phyloP scores from a whole-genome alignment of 2,888 invertebrate species.

The Matsumyia berberina region DNA sequence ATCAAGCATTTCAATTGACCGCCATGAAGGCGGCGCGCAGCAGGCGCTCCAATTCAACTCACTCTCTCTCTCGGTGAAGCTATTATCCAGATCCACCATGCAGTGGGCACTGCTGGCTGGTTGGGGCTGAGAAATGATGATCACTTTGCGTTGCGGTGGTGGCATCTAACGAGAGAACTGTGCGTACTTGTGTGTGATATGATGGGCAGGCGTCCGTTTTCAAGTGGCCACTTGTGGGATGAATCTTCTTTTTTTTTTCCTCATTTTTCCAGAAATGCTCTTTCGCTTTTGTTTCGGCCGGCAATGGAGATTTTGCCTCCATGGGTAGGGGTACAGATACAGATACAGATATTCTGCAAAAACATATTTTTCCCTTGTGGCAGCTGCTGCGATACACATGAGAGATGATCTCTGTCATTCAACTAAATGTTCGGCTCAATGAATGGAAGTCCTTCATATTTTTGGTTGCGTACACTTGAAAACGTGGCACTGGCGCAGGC shows the following conservation, averaged over 20 bases:
- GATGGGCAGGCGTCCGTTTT: slow-evolving; percentile 69
- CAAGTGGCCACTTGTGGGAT: slow-evolving; percentile 74
- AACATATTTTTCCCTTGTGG: slow-evolving; percentile 41
- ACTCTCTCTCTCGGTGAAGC: slow-evolving; percentile 24
- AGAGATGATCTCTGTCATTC: slow-evolving; percentile 68
- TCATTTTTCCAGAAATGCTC: slow-evolving; percentile 21
- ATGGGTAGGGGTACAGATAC: neutral
- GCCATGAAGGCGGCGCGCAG: slow-evolving; percentile 71
- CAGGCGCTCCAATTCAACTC: slow-evolving; percentile 65
- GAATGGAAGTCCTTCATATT: slow-evolving; percentile 72
- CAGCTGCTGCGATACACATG: slow-evolving; percentile 44
- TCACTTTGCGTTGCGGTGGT: slow-evolving; percentile 67
- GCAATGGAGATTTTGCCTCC: slow-evolving; percentile 38
- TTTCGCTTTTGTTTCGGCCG: slow-evolving; percentile 36
- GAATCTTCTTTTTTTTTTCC: slow-evolving; percentile 9
- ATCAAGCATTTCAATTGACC: slow-evolving; percentile 76
- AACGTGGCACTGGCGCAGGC: slow-evolving; percentile 30
- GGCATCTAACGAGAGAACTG: slow-evolving; percentile 61
- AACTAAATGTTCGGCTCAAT: slow-evolving; percentile 35
- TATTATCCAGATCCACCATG: neutral
- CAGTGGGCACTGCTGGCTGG: slow-evolving; percentile 52
- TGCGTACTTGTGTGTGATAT: slow-evolving; percentile 46
- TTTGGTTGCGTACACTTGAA: slow-evolving; percentile 44
- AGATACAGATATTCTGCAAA: slow-evolving; percentile 52
- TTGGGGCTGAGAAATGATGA: slow-evolving; percentile 50